Evolutionary conservation across 2,113 vertebrate species (phyloP).

Genomic region (Synchiropus splendidus): DNA sequence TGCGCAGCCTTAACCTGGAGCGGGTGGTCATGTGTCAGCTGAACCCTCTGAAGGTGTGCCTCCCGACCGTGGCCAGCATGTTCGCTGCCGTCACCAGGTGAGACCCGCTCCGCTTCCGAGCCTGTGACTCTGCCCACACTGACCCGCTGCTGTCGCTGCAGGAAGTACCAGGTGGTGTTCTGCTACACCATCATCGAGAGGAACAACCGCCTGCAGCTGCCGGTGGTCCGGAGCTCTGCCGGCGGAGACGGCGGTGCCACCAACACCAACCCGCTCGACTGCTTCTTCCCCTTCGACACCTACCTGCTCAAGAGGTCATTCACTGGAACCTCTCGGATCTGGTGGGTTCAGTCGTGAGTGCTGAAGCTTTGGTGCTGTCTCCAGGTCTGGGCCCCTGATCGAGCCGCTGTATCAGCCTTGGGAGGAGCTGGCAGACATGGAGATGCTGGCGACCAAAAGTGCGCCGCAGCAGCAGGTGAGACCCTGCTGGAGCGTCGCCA

Average conservation of each 20-base stretch:
- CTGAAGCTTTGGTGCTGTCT: not conserved
- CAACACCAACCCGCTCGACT: slow-evolving; percentile 87
- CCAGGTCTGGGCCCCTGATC: slow-evolving; percentile 80
- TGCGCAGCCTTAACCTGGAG: slow-evolving; percentile 90
- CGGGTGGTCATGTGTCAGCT: slow-evolving; percentile 89
- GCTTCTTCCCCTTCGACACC: slow-evolving; percentile 95
- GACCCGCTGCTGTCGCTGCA: slow-evolving; percentile 46
- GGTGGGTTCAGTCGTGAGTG: not conserved
- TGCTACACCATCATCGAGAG: slow-evolving; percentile 95
- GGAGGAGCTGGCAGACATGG: slow-evolving; percentile 77
- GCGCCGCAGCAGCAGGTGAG: slow-evolving; percentile 34
- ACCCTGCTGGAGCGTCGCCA: too few relatives aligned
- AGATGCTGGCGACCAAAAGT: slow-evolving; percentile 59
- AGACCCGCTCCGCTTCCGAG: too few relatives aligned
- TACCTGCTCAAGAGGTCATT: slow-evolving; percentile 93
- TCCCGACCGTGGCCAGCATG: slow-evolving; percentile 81
- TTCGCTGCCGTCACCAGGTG: slow-evolving; percentile 93
- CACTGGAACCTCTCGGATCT: not conserved
- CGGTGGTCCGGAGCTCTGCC: slow-evolving; percentile 72
- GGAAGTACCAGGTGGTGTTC: slow-evolving; percentile 94
- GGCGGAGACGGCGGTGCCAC: slow-evolving; percentile 72
- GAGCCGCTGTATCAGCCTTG: slow-evolving; percentile 84
- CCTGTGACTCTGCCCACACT: too few relatives aligned
- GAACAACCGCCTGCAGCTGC: slow-evolving; percentile 80
- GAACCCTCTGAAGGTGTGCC: slow-evolving; percentile 93